A percentile compares a stretch with the other conserved stretches of the same genome.
phyloP scores from a whole-genome alignment of 2,113 vertebrate species.

The Halcyon malimbica region DNA sequence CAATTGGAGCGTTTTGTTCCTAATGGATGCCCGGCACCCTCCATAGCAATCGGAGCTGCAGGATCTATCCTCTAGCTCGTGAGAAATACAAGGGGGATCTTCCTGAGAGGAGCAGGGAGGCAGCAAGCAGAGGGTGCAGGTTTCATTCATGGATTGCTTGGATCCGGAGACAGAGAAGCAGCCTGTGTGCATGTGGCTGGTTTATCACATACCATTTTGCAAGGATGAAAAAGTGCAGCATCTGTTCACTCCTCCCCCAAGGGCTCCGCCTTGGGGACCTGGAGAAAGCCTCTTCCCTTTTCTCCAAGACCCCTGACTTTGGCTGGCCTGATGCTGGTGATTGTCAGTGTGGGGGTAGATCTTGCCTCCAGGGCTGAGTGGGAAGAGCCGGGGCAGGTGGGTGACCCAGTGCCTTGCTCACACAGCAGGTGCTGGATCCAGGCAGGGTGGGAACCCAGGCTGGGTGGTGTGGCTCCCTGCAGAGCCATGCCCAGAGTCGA shows the following conservation, averaged over 20 bases:
- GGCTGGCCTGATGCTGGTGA: not conserved
- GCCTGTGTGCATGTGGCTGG: not conserved
- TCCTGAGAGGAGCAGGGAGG: not conserved
- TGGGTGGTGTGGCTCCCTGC: not conserved
- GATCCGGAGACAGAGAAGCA: not conserved
- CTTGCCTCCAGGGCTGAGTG: fast-evolving
- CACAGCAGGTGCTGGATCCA: not conserved
- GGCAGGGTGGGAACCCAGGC: not conserved
- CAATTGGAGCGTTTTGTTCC: not conserved
- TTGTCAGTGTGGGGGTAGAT: not conserved
- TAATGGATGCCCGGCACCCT: not conserved
- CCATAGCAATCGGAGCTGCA: not conserved
- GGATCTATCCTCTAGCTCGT: not conserved
- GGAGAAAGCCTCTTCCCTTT: not conserved
- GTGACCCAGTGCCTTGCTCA: not conserved
- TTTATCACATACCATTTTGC: not conserved
- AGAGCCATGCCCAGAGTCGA: fast-evolving
- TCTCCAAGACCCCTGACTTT: not conserved
- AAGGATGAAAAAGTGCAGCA: not conserved
- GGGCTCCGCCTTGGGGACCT: not conserved
- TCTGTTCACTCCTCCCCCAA: not conserved
- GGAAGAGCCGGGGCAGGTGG: not conserved
- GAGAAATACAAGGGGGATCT: not conserved
- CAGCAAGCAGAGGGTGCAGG: not conserved
- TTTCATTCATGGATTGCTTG: not conserved